Evolutionary conservation across 1,140 invertebrate species (phyloP), one percentile per base, ranked within the genome.

Genomic region (Cepaea nemoralis): DNA sequence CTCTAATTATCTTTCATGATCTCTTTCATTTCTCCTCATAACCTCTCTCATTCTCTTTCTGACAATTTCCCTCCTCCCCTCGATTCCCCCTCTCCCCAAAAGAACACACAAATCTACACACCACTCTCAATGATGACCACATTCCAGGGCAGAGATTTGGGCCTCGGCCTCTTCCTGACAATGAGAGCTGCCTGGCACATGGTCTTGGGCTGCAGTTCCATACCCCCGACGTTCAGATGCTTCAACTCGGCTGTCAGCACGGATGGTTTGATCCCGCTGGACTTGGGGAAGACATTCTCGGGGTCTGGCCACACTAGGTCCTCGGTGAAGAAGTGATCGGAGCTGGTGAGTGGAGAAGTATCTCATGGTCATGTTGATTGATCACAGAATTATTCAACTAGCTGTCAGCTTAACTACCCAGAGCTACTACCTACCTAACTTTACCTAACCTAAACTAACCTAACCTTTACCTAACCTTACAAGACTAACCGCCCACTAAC

Each of bases 251-350:
- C 12, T 10, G 50, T 27, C 75, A 77, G 35, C 0, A 39, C 33
- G 1, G 35, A 35, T 0, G 75, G 75, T 39, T 59, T 77, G 2
- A 77, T 77, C 19, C 75, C 75, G 24, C 75, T 77, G 22, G 48
- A 1, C 59, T 27, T 35, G 16, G 31, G 8, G n/a, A 77, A 77
- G 31, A 77, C 19, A 42, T 33, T 33, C 0, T 39, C 48, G 5
- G 75, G 75, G 55, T 77, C 75, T 39, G 75, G 50, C 75, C 75
- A 77, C n/a, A 77, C 75, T 40, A 77, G 31, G 12, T 77, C 75
- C 39, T 77, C 75, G 1, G 16, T 6, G 27, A 48, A 77, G 75
- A 77, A 77, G 75, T 77, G 45, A 14, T 79, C 77, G 12, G 27
- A 40, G 24, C 33, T 42, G 50, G 1, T 8, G 50, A 27, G 35